Evolutionary conservation across 2,797 vertebrate genomes (phyloP).

Genomic region (Syngnathus acus): DNA sequence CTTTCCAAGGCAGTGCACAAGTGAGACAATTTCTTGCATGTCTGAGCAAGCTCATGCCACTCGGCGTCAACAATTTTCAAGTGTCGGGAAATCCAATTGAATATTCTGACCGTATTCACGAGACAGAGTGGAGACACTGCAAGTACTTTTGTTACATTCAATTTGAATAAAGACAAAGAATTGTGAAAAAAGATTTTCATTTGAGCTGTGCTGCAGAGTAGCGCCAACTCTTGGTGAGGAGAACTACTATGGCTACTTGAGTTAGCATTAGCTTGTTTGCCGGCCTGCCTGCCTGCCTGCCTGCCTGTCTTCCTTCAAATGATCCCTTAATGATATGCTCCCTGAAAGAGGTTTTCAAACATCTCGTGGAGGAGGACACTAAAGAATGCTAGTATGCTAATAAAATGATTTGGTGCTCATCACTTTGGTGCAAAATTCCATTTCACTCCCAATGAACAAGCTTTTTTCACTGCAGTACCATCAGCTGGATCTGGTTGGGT

Average conservation of each 20-base stretch:
- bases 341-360: slow-evolving; percentile 34
- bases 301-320: background rate
- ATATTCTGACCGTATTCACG: no score
- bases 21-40: slow-evolving; percentile 49
- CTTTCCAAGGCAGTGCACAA: slow-evolving; percentile 19
- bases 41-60: slow-evolving; percentile 3
- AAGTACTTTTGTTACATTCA: no score
- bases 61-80: background rate
- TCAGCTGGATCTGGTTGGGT: background rate
- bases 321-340: slow-evolving; percentile 33
- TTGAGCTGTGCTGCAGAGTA: no score
- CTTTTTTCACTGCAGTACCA: background rate
- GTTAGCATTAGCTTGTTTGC: slow-evolving; percentile 12
- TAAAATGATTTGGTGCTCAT: slow-evolving; percentile 52
- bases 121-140: no score
- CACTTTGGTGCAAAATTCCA: background rate
- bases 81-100: no score
- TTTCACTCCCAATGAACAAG: background rate
- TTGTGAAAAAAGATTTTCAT: no score
- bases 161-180: no score
- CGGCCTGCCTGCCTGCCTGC: background rate
- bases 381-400: slow-evolving; percentile 54
- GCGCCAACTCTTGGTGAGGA: no score
- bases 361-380: slow-evolving; percentile 22
- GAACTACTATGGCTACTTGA: slow-evolving; percentile 16